Percentiles rank a stretch among this genome's conserved stretches.
These are phyloP conservation scores for Calliopsis andreniformis DNA, from an alignment of 1,140 invertebrate genomes.

Conservation along the genomic window DNA sequence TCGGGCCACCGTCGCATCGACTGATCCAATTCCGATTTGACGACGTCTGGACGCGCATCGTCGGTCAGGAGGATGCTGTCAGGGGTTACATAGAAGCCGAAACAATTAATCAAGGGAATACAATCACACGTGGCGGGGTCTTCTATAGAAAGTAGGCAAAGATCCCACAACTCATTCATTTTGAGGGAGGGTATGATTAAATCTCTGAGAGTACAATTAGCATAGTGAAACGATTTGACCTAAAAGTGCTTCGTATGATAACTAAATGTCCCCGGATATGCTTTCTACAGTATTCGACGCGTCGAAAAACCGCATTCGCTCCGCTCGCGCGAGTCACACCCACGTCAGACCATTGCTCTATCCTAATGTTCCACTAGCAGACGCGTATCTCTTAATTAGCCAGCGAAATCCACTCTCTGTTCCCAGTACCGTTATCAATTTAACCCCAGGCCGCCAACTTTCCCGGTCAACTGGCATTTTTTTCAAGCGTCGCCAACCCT, in stretches of 20 bases:
- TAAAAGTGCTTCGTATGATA: slow-evolving; percentile 72
- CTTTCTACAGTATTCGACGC: background rate
- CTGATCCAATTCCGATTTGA: background rate
- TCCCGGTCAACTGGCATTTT: slow-evolving; percentile 23
- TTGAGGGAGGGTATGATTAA: slow-evolving; percentile 76
- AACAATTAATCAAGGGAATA: slow-evolving; percentile 74
- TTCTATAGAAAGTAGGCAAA: slow-evolving; percentile 8
- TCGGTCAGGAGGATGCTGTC: slow-evolving; percentile 1
- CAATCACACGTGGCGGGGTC: slow-evolving; percentile 57
- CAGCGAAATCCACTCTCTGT: slow-evolving; percentile 55
- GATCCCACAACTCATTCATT: slow-evolving; percentile 76
- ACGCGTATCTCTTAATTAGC: slow-evolving; percentile 69
- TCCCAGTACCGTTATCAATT: slow-evolving; percentile 58
- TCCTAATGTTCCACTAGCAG: slow-evolving; percentile 48
- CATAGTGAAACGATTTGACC: slow-evolving; percentile 72
- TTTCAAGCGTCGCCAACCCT: background rate
- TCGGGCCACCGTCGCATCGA: slow-evolving; percentile 7
- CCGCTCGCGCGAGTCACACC: background rate
- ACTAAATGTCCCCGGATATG: slow-evolving; percentile 61
- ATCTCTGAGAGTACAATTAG: slow-evolving; percentile 73
- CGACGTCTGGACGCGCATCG: slow-evolving; percentile 29
- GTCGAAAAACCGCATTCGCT: slow-evolving; percentile 36
- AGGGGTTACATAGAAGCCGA: slow-evolving; percentile 14
- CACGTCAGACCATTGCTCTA: background rate
- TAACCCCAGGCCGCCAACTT: slow-evolving; percentile 38